Evolutionary conservation across 2,113 vertebrate genomes (phyloP).

Genomic region (Periophthalmus modestus): DNA sequence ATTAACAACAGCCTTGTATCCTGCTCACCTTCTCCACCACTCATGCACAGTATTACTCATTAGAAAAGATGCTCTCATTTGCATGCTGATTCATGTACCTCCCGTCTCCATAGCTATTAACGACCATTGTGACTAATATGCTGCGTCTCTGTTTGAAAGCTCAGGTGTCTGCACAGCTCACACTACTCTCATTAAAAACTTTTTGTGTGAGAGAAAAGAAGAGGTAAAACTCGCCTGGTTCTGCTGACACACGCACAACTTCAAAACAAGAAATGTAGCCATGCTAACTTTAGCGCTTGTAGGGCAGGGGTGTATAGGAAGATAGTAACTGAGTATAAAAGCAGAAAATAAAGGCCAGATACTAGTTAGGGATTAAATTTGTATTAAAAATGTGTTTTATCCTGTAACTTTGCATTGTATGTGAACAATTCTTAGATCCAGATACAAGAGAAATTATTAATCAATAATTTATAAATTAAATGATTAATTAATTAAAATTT

Average conservation of each 20-base stretch:
- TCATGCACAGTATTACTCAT: conserved; percentile 15
- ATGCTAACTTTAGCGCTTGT: neutral
- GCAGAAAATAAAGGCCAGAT: neutral
- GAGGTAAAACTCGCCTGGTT: conserved; percentile 22
- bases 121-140: conserved; percentile 39
- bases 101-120: conserved; percentile 23
- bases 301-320: neutral
- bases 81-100: conserved; percentile 48
- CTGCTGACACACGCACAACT: conserved; percentile 39
- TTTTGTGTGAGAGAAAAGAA: conserved; percentile 9
- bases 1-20: neutral
- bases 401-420: too few relatives aligned
- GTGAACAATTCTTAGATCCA: too few relatives aligned
- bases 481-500: too few relatives aligned
- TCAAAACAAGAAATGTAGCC: neutral
- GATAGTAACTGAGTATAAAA: neutral
- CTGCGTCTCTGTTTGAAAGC: conserved; percentile 46
- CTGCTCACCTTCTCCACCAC: neutral
- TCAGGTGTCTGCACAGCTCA: conserved; percentile 43
- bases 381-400: too few relatives aligned
- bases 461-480: too few relatives aligned
- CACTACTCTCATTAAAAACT: conserved; percentile 49
- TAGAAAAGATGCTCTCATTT: conserved; percentile 29
- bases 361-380: too few relatives aligned
- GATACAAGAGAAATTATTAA: too few relatives aligned